These are phyloP conservation scores for Saccostrea glomerata DNA, from an alignment of 1,140 invertebrate genomes.

Conservation along the genomic window DNA sequence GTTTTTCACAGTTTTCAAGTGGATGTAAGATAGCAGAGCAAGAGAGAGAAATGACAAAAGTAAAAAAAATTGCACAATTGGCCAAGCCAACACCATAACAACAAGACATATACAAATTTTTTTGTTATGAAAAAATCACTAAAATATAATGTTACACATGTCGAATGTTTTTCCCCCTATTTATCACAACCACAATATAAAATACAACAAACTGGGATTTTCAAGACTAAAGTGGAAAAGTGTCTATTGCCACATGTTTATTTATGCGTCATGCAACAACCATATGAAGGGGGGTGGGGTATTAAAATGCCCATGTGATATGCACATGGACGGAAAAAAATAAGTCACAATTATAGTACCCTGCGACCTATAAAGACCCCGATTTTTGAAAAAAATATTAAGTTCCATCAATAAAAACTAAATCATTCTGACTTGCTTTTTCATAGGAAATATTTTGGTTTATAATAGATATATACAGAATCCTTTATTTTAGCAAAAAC, in stretches of 20 bases:
- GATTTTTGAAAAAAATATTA: too few species aligned
- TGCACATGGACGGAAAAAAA: constrained; percentile 24
- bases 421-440: too few species aligned
- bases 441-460: too few species aligned
- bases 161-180: background rate
- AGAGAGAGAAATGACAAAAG: background rate
- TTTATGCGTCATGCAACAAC: background rate
- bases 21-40: too few species aligned
- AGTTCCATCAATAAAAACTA: too few species aligned
- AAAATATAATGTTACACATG: background rate
- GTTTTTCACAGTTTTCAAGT: too few species aligned
- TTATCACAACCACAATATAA: constrained; percentile 21
- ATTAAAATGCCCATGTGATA: constrained; percentile 24
- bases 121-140: background rate
- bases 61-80: background rate
- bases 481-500: too few species aligned
- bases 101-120: background rate
- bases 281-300: background rate
- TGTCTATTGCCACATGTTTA: background rate
- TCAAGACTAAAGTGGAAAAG: background rate
- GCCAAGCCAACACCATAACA: constrained; percentile 26
- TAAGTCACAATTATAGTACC: constrained; percentile 11
- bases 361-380: too few species aligned
- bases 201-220: constrained; percentile 6
- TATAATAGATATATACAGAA: too few species aligned